phyloP scores from a whole-genome alignment of 1,140 invertebrate species.

The Drosophila malerkotliana region DNA sequence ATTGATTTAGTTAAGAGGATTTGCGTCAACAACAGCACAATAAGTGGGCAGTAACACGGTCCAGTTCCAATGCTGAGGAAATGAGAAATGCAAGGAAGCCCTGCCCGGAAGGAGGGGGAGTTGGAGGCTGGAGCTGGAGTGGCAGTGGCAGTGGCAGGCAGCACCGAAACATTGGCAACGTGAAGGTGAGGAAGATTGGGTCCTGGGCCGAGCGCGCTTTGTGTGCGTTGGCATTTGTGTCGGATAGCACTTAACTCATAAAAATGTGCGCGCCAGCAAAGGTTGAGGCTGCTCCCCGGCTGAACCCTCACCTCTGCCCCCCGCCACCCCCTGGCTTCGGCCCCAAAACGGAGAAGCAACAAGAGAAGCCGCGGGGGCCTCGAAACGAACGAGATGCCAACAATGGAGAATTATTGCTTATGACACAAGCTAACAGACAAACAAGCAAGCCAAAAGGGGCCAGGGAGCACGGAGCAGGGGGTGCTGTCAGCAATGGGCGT shows the following conservation, averaged over 20 bases:
- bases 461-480: not conserved
- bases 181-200: conserved; percentile 48
- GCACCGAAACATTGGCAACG: not conserved
- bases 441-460: conserved; percentile 9
- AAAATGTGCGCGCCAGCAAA: conserved; percentile 64
- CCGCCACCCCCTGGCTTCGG: not conserved
- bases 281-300: conserved; percentile 25
- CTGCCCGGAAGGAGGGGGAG: not conserved
- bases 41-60: conserved; percentile 76
- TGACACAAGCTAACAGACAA: conserved; percentile 58
- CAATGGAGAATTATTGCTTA: conserved; percentile 77
- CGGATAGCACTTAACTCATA: conserved; percentile 79
- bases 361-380: conserved; percentile 39
- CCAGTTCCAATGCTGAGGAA: conserved; percentile 21
- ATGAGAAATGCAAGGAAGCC: conserved; percentile 17
- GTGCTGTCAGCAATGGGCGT: conserved; percentile 34
- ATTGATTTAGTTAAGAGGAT: conserved; percentile 82
- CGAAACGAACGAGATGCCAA: conserved; percentile 50
- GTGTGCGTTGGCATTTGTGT: conserved; percentile 52
- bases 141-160: not conserved
- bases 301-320: not conserved
- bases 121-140: conserved; percentile 2
- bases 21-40: conserved; percentile 81
- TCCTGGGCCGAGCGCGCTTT: conserved; percentile 4
- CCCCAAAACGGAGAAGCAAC: conserved; percentile 39